Percentiles rank a stretch among this genome's conserved stretches.
phyloP scores from a whole-genome alignment of 2,797 vertebrate species.

The Austrolebias charrua region DNA sequence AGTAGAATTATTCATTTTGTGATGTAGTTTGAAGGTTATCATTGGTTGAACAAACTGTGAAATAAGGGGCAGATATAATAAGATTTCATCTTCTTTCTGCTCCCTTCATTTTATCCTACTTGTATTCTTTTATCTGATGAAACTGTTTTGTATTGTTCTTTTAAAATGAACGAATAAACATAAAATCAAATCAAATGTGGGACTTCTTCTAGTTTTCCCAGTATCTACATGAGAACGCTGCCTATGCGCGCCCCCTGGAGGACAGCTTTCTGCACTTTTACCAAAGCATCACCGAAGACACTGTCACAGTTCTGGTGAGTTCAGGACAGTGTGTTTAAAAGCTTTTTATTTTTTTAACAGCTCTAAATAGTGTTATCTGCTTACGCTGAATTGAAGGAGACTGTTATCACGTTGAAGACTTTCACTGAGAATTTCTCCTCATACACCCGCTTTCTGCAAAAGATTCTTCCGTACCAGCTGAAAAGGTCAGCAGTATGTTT shows the following conservation, averaged over 20 bases:
- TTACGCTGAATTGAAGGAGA: constrained; percentile 83
- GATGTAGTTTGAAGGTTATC: no score
- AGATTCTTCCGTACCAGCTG: constrained; percentile 97
- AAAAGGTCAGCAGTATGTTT: constrained; percentile 85
- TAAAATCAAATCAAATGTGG: no score
- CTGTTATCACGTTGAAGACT: constrained; percentile 87
- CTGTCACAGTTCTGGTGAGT: constrained; percentile 91
- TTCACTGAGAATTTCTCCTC: constrained; percentile 90
- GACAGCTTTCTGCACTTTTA: constrained; percentile 92
- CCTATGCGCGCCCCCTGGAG: constrained; percentile 95
- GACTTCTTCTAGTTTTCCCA: constrained; percentile 91
- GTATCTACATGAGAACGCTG: constrained; percentile 95
- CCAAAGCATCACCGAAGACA: constrained; percentile 95
- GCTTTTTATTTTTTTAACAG: not conserved
- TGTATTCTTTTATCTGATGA: no score
- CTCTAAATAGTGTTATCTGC: not conserved
- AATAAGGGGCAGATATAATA: no score
- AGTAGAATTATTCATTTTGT: no score
- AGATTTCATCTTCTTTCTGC: no score
- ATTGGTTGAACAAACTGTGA: no score
- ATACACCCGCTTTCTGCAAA: constrained; percentile 90
- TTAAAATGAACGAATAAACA: no score
- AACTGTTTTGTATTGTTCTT: no score
- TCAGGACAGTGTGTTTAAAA: not conserved
- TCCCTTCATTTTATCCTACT: no score